These are phyloP conservation scores for Yponomeuta cagnagella DNA, from an alignment of 2,888 invertebrate genomes.

Conservation along the genomic window DNA sequence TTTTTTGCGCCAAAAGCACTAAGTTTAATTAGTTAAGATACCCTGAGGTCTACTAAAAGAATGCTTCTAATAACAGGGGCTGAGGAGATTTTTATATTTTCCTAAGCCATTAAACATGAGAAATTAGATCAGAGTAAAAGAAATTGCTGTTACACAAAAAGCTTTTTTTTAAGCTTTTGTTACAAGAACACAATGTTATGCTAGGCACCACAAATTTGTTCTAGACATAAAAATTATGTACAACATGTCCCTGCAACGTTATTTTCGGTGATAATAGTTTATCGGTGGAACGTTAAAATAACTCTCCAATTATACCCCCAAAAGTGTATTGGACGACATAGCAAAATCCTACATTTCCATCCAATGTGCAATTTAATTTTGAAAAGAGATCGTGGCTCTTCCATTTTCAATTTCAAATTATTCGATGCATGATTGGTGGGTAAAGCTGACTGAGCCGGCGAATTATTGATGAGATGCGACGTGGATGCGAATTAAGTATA, in stretches of 20 bases:
- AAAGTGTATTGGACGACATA: no score
- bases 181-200: neutral
- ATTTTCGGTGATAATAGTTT: no score
- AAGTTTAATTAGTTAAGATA: constrained; percentile 2
- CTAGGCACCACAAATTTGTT: neutral
- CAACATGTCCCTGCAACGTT: no score
- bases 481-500: no score
- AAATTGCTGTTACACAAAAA: neutral
- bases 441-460: neutral
- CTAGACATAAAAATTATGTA: no score
- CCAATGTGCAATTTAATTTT: neutral
- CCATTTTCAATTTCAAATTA: constrained; percentile 3
- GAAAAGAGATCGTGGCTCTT: neutral
- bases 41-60: neutral
- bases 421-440: neutral
- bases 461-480: neutral
- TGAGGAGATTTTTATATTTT: neutral
- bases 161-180: neutral
- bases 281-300: no score
- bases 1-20: neutral
- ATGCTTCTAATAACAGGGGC: neutral
- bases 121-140: neutral
- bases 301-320: no score
- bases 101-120: neutral
- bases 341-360: neutral